phyloP scores from a whole-genome alignment of 2,113 vertebrate genomes.

The Odocoileus virginianus region DNA sequence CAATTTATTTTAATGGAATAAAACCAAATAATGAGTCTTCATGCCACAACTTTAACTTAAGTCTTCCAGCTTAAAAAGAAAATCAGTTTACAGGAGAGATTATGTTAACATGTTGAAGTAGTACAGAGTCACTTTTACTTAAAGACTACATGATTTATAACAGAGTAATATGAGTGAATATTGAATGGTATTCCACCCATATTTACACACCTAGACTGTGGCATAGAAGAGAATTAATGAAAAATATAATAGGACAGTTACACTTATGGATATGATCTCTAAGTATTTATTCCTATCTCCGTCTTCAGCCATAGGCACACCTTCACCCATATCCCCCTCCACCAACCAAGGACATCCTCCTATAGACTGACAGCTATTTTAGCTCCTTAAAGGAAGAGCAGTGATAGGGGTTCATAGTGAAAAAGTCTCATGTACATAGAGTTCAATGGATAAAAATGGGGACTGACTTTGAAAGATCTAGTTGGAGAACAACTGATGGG shows the following conservation, averaged over 20 bases:
- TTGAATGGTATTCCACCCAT: background rate
- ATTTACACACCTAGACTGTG: background rate
- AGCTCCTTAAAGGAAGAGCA: background rate
- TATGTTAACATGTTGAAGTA: background rate
- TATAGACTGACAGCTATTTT: background rate
- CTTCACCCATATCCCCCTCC: background rate
- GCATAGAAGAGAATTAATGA: background rate
- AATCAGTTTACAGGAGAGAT: background rate
- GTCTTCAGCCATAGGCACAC: background rate
- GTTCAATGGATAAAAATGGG: background rate
- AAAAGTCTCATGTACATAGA: background rate
- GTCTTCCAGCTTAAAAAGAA: background rate
- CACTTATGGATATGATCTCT: background rate
- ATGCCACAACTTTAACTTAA: background rate
- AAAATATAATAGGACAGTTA: background rate
- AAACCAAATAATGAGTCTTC: background rate
- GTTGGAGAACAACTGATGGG: background rate
- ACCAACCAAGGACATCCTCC: background rate
- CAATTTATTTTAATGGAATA: constrained; percentile 7
- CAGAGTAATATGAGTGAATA: background rate
- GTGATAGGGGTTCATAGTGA: too few species aligned
- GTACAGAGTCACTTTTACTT: constrained; percentile 12
- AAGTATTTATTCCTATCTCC: background rate
- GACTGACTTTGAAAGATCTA: background rate
- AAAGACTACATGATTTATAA: background rate